Evolutionary conservation across 2,888 invertebrate species (phyloP), one percentile per base, ranked within the genome.

Genomic region (Acronicta aceris): DNA sequence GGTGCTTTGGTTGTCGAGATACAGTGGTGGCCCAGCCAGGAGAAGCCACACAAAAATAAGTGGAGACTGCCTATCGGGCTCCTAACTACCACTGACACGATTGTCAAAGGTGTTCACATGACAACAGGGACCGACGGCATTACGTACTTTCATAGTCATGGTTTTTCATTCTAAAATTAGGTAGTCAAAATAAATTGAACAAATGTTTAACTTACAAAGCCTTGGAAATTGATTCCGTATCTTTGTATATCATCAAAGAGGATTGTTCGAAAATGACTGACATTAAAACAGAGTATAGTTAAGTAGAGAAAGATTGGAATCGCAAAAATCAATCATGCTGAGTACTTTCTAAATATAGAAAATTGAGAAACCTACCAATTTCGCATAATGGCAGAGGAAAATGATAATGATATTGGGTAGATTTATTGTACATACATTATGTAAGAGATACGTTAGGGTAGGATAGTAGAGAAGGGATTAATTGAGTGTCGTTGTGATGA

Each of bases 361-460:
- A 49, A 57, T 52, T 38, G 21, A 40, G 33, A 47, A 50, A 42
- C 49, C 59, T 42, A 58, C 46, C 46, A 64, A 64, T 58, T 64
- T 62, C 16, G 43, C 27, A 40, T 51, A 56, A 48, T 55, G 17
- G n/a, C 10, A 27, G 13, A 40, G 33, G 69, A 46, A 58, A 53
- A 42, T 58, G n/a, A 50, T 47, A 50, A 53, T 69, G 45, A 64
- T 69, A 69, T 50, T 30, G 47, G 42, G 27, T 33, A 13, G 45
- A 53, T 61, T 46, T 67, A 68, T 67, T 61, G 40, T 17, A 60
- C 30, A 52, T 63, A 49, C 41, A 69, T 57, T 57, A 56, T 69
- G 51, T 56, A 53, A 52, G 21, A 49, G 49, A 57, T 63, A 58
- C 21, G 9, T 10, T 48, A 30, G 36, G 13, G 38, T 38, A 38